Percentiles rank a stretch among this genome's conserved stretches.
These are phyloP conservation scores for Drusus annulatus DNA, from an alignment of 1,140 invertebrate genomes.

Conservation along the genomic window DNA sequence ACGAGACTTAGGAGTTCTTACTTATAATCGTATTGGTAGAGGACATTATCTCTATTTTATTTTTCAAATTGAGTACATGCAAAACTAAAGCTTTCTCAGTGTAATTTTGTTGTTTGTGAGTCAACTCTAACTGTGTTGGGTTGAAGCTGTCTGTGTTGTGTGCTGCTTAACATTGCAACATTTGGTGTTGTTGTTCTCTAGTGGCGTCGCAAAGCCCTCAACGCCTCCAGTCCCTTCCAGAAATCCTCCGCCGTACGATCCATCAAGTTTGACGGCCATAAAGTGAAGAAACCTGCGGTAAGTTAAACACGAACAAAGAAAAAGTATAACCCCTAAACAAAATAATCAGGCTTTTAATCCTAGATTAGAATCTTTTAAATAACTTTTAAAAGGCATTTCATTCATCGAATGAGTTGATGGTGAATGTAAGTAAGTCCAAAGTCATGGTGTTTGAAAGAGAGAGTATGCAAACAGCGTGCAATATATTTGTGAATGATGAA, in stretches of 20 bases:
- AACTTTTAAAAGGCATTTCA: too few species aligned
- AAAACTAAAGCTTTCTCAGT: not conserved
- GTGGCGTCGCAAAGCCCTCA: conserved; percentile 39
- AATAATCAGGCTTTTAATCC: too few species aligned
- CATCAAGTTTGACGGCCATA: conserved; percentile 49
- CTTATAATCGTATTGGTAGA: too few species aligned
- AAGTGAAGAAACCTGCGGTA: conserved; percentile 32
- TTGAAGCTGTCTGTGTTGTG: conserved; percentile 7
- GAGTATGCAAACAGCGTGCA: too few species aligned
- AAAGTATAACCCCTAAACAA: too few species aligned
- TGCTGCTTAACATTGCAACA: conserved; percentile 25
- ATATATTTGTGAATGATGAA: too few species aligned
- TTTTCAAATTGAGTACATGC: not conserved
- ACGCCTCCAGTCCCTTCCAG: conserved; percentile 8
- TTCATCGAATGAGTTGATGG: too few species aligned
- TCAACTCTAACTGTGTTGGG: not conserved
- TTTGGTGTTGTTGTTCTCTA: conserved; percentile 44
- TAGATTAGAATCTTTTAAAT: too few species aligned
- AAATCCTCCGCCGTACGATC: conserved; percentile 50
- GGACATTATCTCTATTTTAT: too few species aligned
- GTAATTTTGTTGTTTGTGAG: not conserved
- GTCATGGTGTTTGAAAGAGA: too few species aligned
- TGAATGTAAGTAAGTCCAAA: too few species aligned
- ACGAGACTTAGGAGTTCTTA: too few species aligned
- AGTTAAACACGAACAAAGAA: not conserved